These are phyloP conservation scores for Zaprionus ghesquierei DNA, from an alignment of 1,140 invertebrate genomes.

Conservation along the genomic window DNA sequence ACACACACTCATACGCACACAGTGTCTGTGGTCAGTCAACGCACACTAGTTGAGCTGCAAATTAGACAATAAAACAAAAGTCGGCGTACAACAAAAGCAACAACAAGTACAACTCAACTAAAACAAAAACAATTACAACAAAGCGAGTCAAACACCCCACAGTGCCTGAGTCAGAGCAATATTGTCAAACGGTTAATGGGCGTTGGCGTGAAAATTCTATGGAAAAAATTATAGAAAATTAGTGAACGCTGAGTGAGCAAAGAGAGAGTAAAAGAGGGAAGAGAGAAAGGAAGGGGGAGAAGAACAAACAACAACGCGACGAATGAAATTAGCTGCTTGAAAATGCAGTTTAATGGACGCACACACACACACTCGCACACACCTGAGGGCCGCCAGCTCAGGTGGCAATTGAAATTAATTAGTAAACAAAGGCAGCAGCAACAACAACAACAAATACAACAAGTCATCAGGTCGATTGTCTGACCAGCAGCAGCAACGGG, in stretches of 20 bases:
- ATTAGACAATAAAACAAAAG: slow-evolving; percentile 52
- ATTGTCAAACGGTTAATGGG: slow-evolving; percentile 53
- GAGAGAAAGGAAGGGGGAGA: neutral
- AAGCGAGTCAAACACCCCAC: slow-evolving; percentile 4
- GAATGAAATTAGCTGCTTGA: slow-evolving; percentile 19
- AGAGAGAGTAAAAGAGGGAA: slow-evolving; percentile 7
- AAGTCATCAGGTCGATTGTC: slow-evolving; percentile 44
- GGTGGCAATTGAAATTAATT: slow-evolving; percentile 71
- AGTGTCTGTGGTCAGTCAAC: slow-evolving; percentile 58
- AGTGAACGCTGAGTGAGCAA: slow-evolving; percentile 32
- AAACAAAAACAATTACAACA: neutral
- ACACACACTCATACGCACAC: neutral
- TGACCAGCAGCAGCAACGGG: slow-evolving; percentile 32
- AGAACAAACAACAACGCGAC: neutral
- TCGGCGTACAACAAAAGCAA: neutral
- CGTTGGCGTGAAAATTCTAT: slow-evolving; percentile 77
- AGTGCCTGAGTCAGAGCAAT: slow-evolving; percentile 42
- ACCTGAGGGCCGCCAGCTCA: neutral
- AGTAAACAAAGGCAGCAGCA: slow-evolving; percentile 26
- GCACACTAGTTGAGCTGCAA: slow-evolving; percentile 39
- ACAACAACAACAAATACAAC: slow-evolving; percentile 39
- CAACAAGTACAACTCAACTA: neutral
- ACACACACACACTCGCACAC: neutral
- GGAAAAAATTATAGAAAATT: slow-evolving; percentile 54
- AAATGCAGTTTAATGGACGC: slow-evolving; percentile 14